phyloP scores from a whole-genome alignment of 2,113 vertebrate genomes.

The Leptobrachium ailaonicum region DNA sequence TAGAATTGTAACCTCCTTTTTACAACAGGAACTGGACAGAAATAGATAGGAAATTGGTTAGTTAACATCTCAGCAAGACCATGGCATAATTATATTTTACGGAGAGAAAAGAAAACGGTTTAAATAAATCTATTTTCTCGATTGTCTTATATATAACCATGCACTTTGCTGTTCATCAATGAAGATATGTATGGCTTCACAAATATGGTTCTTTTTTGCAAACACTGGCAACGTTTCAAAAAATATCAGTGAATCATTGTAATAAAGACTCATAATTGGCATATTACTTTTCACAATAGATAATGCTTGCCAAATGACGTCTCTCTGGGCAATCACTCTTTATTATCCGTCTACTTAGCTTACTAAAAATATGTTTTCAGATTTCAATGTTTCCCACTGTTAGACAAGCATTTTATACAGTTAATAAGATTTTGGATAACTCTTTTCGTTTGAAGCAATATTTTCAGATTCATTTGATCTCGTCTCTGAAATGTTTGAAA shows the following conservation, averaged over 20 bases:
- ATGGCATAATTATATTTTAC: too few relatives aligned
- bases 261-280: conserved; percentile 10
- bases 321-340: conserved; percentile 1
- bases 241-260: background rate
- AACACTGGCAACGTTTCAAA: background rate
- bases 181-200: too few relatives aligned
- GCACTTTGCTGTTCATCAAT: too few relatives aligned
- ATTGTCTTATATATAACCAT: too few relatives aligned
- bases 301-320: conserved; percentile 10
- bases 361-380: background rate
- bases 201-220: background rate
- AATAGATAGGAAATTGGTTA: too few relatives aligned
- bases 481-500: too few relatives aligned
- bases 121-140: too few relatives aligned
- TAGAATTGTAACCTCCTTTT: too few relatives aligned
- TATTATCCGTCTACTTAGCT: background rate
- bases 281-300: conserved; percentile 13
- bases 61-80: too few relatives aligned
- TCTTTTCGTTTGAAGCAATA: background rate
- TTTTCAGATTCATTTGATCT: background rate
- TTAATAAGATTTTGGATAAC: conserved; percentile 6
- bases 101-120: too few relatives aligned
- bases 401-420: conserved; percentile 1
- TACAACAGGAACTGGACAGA: too few relatives aligned
- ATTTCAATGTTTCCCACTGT: background rate